Percentiles rank a stretch among this genome's conserved stretches.
phyloP scores from a whole-genome alignment of 2,113 vertebrate species.

The Panthera uncia region DNA sequence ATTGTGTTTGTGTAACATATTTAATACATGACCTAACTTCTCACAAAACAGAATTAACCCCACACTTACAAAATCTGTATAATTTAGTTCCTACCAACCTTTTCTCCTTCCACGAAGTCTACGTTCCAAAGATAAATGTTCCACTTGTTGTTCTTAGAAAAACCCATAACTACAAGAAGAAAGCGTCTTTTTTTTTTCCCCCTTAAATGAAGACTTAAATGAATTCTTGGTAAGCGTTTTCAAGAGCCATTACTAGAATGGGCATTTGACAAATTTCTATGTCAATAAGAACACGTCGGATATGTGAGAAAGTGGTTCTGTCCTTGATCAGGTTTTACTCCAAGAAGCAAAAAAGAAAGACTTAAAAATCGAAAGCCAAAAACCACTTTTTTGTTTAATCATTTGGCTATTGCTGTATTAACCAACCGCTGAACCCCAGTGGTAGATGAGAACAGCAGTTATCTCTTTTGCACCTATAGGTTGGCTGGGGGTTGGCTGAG shows the following conservation, averaged over 20 bases:
- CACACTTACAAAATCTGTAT: background rate
- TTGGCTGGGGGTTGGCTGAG: background rate
- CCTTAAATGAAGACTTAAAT: background rate
- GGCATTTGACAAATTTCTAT: background rate
- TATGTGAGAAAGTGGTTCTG: background rate
- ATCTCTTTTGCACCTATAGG: background rate
- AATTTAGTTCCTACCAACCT: background rate
- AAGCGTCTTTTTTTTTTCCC: background rate
- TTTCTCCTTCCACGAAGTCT: background rate
- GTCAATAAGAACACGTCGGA: background rate
- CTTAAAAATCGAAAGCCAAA: background rate
- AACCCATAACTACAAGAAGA: background rate
- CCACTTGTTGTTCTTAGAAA: background rate
- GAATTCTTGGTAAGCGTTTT: conserved; percentile 1
- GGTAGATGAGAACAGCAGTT: too few species aligned
- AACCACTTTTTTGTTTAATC: background rate
- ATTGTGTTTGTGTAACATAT: background rate
- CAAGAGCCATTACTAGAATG: background rate
- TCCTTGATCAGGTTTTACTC: background rate
- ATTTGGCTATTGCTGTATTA: background rate
- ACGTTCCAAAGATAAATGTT: background rate
- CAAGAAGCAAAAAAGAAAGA: background rate
- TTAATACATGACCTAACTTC: background rate
- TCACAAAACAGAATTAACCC: background rate
- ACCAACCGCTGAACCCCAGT: background rate